Evolutionary conservation across 2,888 invertebrate genomes (phyloP), one percentile per base, ranked within the genome.

Genomic region (Pyrocoelia pectoralis): DNA sequence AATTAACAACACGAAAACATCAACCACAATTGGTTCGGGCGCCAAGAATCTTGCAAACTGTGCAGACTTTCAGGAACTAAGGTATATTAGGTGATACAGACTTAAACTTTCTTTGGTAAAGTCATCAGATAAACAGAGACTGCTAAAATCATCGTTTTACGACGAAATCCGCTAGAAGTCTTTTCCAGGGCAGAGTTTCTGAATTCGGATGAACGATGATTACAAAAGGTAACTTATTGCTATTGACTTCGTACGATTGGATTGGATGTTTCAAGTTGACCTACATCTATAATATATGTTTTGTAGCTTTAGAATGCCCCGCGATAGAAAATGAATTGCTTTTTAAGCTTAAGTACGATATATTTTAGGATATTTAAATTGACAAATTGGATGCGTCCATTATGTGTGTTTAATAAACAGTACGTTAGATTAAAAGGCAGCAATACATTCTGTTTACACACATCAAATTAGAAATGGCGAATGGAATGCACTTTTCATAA

Each of bases 11-110:
- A 19, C 15, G 49, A 49, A 19, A 49, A 49, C 65, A 69, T 67
- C 66, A 62, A 67, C 63, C 63, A 68, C 60, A 57, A 65, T 58
- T 65, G 63, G 52, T 52, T 49, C 67, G 71, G 79, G 79, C 79
- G 78, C 78, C 78, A 69, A 58, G 60, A 68, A 73, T 73, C 76
- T 75, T 77, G 71, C 65, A 75, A 77, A 78, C 74, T 77, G 71
- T 67, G 70, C 68, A 74, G 74, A 76, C 74, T 75, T 74, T 56
- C 63, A 68, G 72, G 72, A 75, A 70, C 71, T 73, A 74, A 77
- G 76, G 76, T 76, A 73, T 73, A 74, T 71, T 71, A 74, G 74
- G 74, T 76, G 74, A 69, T 73, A 72, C 71, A 68, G 72, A 73
- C 71, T 74, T 72, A 70, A 74, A 75, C 61, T 68, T 67, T 68